Evolutionary conservation across 2,888 invertebrate species (phyloP), one percentile per base, ranked within the genome.

Genomic region (Minunthozetes semirufus): DNA sequence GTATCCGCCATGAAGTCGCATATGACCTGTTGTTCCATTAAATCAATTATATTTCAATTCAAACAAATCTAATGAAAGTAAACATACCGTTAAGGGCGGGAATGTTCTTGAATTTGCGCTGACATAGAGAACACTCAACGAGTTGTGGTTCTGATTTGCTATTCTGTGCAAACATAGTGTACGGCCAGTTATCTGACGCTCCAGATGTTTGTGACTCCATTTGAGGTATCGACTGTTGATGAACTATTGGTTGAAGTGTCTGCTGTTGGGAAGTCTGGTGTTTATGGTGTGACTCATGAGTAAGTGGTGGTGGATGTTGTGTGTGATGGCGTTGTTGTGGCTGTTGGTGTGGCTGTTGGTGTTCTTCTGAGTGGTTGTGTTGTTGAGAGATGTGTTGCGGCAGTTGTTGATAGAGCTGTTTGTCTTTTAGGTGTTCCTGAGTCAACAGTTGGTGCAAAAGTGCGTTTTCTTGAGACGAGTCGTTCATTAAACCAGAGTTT

Each of bases 1-100:
- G 84, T 95, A 97, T 75, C 97, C 96, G 63, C 97, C 97, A 83
- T 98, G 97, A 78, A 97, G 87, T 81, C 97, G 87, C 97, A 97
- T 97, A 83, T 97, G 97, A 11, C 63, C 63, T 66, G 19, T 38
- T 2, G 11, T 19, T 38, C 9, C 33, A 11, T 19, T 2, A 66
- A 38, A 19, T n/a, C 4, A 27, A 66, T 11, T 19, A n/a, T n/a
- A 13, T 66, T 66, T 29, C 1, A 19, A 2, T 27, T 9, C 11
- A 59, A 5, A 59, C 8, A n/a, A n/a, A n/a, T 9, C 13, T 8
- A 15, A 13, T 59, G 0, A 22, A 59, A 4, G 13, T 1, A 15
- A 38, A 66, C 63, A 33, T n/a, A 66, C 97, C 97, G 84, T 98
- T 98, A 75, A 98, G 88, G 38, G 97, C 97, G 27, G 96, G 95